Evolutionary conservation across 2,113 vertebrate genomes (phyloP).

Genomic region (Oriolus oriolus): DNA sequence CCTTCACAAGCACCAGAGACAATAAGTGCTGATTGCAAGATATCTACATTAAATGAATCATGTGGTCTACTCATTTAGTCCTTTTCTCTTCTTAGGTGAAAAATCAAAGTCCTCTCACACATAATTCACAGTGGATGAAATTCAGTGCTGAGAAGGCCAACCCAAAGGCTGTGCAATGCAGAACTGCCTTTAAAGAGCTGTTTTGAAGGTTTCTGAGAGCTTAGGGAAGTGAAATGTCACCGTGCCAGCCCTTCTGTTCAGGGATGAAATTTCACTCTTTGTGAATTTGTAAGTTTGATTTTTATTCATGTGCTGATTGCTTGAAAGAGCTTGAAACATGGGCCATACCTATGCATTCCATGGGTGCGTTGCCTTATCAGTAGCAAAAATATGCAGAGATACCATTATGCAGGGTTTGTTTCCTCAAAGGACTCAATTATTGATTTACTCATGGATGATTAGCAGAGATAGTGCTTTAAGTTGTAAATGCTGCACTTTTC

Average conservation of each 20-base stretch:
- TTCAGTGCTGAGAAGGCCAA: not conserved
- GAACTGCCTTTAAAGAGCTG: not conserved
- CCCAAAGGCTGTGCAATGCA: not conserved
- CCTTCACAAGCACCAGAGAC: slow-evolving; percentile 8
- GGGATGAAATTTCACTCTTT: not conserved
- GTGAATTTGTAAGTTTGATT: not conserved
- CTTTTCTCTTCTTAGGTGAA: slow-evolving; percentile 30
- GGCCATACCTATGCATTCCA: not conserved
- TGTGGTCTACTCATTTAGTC: not conserved
- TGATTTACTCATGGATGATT: not conserved
- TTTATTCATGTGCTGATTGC: slow-evolving; percentile 10
- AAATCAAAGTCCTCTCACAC: slow-evolving; percentile 38
- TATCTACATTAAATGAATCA: slow-evolving; percentile 3
- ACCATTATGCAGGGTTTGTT: not conserved
- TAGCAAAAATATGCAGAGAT: not conserved
- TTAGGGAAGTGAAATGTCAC: not conserved
- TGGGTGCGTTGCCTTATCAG: not conserved
- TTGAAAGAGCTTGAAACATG: not conserved
- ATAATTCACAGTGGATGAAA: slow-evolving; percentile 15
- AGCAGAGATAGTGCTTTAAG: not conserved
- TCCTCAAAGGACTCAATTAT: not conserved
- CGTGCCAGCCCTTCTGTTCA: not conserved
- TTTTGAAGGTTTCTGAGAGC: slow-evolving; percentile 6
- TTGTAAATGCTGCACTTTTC: not conserved
- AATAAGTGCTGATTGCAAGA: slow-evolving; percentile 53